phyloP scores from a whole-genome alignment of 1,140 invertebrate genomes.

The Laodelphax striatellus region DNA sequence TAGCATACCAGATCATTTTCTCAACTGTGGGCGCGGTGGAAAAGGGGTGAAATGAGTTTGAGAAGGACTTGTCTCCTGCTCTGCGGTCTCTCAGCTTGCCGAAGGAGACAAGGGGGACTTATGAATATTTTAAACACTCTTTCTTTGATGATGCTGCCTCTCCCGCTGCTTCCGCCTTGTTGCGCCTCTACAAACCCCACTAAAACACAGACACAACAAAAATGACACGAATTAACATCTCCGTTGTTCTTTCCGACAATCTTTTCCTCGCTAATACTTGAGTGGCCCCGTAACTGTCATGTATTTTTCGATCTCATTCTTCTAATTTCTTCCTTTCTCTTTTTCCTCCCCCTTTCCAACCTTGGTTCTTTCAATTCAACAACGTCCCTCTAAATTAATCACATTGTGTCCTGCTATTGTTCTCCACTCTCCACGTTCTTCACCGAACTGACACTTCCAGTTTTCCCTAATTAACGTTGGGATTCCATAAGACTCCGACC shows the following conservation, averaged over 20 bases:
- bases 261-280: not conserved
- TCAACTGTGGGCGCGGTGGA: no score
- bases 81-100: no score
- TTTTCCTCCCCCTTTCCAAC: not conserved
- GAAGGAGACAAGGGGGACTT: no score
- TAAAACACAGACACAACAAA: not conserved
- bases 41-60: no score
- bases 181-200: not conserved
- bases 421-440: no score
- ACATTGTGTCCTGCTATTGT: no score
- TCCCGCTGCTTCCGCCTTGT: not conserved
- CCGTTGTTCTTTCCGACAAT: not conserved
- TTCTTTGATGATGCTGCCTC: constrained; percentile 4
- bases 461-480: no score
- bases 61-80: no score
- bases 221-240: not conserved
- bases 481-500: no score
- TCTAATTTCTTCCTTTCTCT: constrained; percentile 6
- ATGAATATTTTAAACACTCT: no score
- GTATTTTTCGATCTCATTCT: constrained; percentile 5
- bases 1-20: no score
- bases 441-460: no score
- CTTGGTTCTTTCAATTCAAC: not conserved
- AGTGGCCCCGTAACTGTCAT: not conserved
- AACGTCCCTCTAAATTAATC: constrained; percentile 1